These are phyloP conservation scores for Drosophila sechellia DNA, from an alignment of 1,140 invertebrate species.

Conservation along the genomic window DNA sequence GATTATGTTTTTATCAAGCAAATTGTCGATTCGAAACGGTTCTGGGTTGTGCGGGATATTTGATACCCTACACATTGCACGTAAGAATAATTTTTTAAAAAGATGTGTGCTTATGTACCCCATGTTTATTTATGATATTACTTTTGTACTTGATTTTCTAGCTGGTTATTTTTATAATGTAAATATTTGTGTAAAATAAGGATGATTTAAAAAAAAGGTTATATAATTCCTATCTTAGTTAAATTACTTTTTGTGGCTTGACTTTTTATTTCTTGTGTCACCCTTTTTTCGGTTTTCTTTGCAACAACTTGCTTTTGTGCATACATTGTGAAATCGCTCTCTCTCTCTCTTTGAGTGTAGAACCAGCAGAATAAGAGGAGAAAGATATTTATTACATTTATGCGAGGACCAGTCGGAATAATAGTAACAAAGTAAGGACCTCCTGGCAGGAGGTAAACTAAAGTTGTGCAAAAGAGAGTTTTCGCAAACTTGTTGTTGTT, in stretches of 20 bases:
- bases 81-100: background rate
- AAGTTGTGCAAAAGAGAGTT: conserved; percentile 42
- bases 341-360: conserved; percentile 12
- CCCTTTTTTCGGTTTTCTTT: conserved; percentile 21
- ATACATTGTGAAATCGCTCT: conserved; percentile 46
- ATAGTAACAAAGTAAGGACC: conserved; percentile 17
- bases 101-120: background rate
- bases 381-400: conserved; percentile 72
- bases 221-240: too few relatives aligned
- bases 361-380: conserved; percentile 9
- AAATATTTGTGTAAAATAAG: too few relatives aligned
- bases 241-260: background rate
- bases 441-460: conserved; percentile 17
- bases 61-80: conserved; percentile 2
- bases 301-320: conserved; percentile 52
- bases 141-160: too few relatives aligned
- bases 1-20: conserved; percentile 48
- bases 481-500: conserved; percentile 29
- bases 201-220: too few relatives aligned
- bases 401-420: conserved; percentile 25
- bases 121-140: background rate
- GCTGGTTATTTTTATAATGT: too few relatives aligned
- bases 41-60: background rate
- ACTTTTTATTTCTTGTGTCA: conserved; percentile 19
- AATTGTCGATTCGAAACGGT: conserved; percentile 18